Conservation (phyloP, 2,113 vertebrate genomes). For the Phocoena phocoena region DNA sequence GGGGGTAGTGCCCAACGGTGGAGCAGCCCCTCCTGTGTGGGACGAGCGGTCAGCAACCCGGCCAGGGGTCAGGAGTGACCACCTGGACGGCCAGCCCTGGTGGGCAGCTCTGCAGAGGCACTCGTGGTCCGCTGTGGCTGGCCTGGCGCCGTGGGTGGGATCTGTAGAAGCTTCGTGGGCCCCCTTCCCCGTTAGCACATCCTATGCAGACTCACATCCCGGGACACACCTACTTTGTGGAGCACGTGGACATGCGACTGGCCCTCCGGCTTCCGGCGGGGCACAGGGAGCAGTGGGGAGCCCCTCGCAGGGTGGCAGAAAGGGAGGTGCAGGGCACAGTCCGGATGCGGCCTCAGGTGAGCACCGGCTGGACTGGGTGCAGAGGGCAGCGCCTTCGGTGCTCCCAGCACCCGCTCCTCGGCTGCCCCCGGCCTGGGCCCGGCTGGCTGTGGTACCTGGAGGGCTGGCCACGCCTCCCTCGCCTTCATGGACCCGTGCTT, state of each 20-base stretch:
- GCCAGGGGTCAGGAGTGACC: too few relatives aligned
- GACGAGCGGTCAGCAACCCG: neutral
- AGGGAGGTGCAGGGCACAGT: neutral
- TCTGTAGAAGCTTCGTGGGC: neutral
- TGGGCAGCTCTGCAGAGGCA: rapidly evolving
- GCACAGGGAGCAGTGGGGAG: neutral
- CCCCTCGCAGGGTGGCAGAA: neutral
- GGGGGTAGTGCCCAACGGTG: rapidly evolving
- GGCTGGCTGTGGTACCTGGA: neutral
- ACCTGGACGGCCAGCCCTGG: rapidly evolving
- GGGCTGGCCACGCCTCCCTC: neutral
- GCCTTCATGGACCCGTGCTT: neutral
- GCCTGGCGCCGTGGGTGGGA: rapidly evolving
- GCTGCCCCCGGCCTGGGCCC: too few relatives aligned
- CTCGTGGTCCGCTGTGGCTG: rapidly evolving
- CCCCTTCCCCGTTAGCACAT: rapidly evolving
- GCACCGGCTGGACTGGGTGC: too few relatives aligned
- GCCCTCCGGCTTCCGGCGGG: neutral
- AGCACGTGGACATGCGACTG: neutral
- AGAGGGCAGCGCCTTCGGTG: too few relatives aligned
- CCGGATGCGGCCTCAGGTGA: neutral
- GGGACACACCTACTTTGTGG: neutral
- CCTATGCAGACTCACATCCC: neutral
- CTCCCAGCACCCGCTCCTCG: too few relatives aligned
- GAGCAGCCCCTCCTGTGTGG: rapidly evolving